Evolutionary conservation across 2,113 vertebrate genomes (phyloP).

Genomic region (Salvelinus sp.): DNA sequence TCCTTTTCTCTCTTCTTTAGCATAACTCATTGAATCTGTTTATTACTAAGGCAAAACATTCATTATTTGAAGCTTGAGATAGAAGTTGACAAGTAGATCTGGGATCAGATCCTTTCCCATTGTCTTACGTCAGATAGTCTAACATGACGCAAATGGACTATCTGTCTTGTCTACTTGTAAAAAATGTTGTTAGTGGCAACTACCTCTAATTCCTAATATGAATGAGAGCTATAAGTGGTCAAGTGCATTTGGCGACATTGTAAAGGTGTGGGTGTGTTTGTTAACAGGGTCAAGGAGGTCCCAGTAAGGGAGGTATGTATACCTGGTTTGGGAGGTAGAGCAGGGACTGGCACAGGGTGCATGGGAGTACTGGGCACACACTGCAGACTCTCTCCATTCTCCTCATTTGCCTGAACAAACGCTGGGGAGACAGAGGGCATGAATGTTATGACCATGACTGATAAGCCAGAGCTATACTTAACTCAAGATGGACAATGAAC

Average conservation of each 20-base stretch:
- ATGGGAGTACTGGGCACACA: neutral
- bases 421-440: slow-evolving; percentile 55
- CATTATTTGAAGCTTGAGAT: too few relatives aligned
- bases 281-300: neutral
- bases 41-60: too few relatives aligned
- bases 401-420: slow-evolving; percentile 64
- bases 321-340: slow-evolving; percentile 59
- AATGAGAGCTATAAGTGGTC: neutral
- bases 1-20: too few relatives aligned
- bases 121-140: too few relatives aligned
- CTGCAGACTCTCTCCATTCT: slow-evolving; percentile 73
- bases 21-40: too few relatives aligned
- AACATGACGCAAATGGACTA: too few relatives aligned
- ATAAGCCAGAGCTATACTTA: neutral
- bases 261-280: neutral
- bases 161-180: too few relatives aligned
- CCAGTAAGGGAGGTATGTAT: neutral
- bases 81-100: too few relatives aligned
- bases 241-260: neutral
- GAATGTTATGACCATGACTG: neutral
- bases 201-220: too few relatives aligned
- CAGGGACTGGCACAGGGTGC: neutral
- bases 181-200: too few relatives aligned
- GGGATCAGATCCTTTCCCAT: too few relatives aligned
- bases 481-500: neutral